These are phyloP conservation scores for Oryctolagus cuniculus DNA, from an alignment of 2,113 vertebrate species.

Conservation along the genomic window mOryCun1.1 NC_091443.1:62712001-62712500, in stretches of 20 bases:
- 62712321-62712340: not conserved
- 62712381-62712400: too few species aligned
- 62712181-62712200: not conserved
- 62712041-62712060: not conserved
- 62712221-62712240: not conserved
- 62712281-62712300: not conserved
- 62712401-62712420: too few species aligned
- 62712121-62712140: not conserved
- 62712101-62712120: not conserved
- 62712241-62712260: not conserved
- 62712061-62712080: not conserved
- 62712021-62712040: not conserved
- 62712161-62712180: conserved; percentile 52
- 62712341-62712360: not conserved
- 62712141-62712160: not conserved
- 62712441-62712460: too few species aligned
- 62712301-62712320: not conserved
- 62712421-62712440: too few species aligned
- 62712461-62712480: too few species aligned
- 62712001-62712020: not conserved
- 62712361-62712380: too few species aligned
- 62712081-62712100: not conserved
- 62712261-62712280: not conserved
- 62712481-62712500: not conserved
- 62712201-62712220: conserved; percentile 48